Percentiles rank a stretch among this genome's conserved stretches.
Evolutionary conservation across 1,140 invertebrate genomes (phyloP).

Genomic region (Aphaenogaster floridana): DNA sequence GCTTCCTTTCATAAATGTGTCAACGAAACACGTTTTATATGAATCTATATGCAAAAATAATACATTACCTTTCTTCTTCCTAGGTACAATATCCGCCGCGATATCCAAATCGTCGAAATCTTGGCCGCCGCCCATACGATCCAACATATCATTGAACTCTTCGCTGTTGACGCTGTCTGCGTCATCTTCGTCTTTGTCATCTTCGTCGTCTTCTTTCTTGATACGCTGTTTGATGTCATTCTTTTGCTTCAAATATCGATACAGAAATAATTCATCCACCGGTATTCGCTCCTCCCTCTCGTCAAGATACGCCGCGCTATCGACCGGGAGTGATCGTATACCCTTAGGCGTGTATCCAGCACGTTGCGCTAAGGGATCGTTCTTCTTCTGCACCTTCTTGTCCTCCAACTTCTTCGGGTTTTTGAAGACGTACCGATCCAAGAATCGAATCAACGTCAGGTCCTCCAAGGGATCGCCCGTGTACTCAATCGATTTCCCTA

Average conservation of each 20-base stretch:
- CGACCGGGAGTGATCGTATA: slow-evolving; percentile 89
- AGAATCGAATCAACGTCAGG: slow-evolving; percentile 95
- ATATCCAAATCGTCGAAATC: slow-evolving; percentile 89
- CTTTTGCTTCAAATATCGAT: slow-evolving; percentile 88
- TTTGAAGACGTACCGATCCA: slow-evolving; percentile 98
- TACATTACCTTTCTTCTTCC: slow-evolving; percentile 79
- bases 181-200: slow-evolving; percentile 89
- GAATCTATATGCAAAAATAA: slow-evolving; percentile 53
- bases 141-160: slow-evolving; percentile 95
- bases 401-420: slow-evolving; percentile 94
- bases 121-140: slow-evolving; percentile 88
- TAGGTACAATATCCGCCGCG: slow-evolving; percentile 85
- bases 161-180: slow-evolving; percentile 94
- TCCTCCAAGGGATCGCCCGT: slow-evolving; percentile 97
- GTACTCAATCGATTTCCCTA: slow-evolving; percentile 92
- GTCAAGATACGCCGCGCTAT: slow-evolving; percentile 90
- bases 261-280: slow-evolving; percentile 94
- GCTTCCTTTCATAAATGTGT: background rate
- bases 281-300: slow-evolving; percentile 91
- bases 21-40: background rate
- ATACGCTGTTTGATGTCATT: slow-evolving; percentile 72
- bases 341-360: slow-evolving; percentile 89
- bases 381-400: slow-evolving; percentile 78
- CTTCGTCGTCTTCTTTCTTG: slow-evolving; percentile 84
- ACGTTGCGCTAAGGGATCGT: slow-evolving; percentile 83